Evolutionary conservation across 2,113 vertebrate species (phyloP), one percentile per base, ranked within the genome.

Genomic region (Picathartes gymnocephalus): DNA sequence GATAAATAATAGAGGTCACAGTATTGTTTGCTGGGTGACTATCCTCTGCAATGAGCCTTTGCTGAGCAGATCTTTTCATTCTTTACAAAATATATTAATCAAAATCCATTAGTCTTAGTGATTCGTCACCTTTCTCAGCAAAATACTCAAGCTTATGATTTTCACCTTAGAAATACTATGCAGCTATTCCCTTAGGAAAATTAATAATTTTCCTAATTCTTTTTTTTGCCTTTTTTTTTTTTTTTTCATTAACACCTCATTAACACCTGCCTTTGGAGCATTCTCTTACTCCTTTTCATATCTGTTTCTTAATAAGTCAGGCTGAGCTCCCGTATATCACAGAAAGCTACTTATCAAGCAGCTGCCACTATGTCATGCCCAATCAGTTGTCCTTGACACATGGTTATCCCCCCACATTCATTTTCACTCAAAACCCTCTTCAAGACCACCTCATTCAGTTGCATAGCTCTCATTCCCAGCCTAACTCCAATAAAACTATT

Each of bases 381-480:
- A 33, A 22, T 33, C 53, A 37, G 5, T 56, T 76, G 22, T 47
- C 37, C 48, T 73, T 83, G 66, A 40, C 25, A 31, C 15, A 4
- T 22, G 4, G 22, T 15, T 44, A 7, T 57, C 20, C 6, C 25
- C 14, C 3, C 1, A 4, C 7, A 31, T 5, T 35, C 8, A 42
- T 66, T 81, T 51, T 53, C 15, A 45, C 30, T 76, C 42, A 79
- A 81, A 89, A n/a, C 7, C 3, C 7, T 80, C 14, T 53, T 88
- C 62, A 51, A 30, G 6, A 50, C 4, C 11, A 28, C 9, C 45
- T 33, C 3, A 1, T 79, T 87, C 23, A 4, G 2, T 53, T 44
- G 6, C 15, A 23, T n/a, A 48, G 17, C 19, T 87, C 39, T 85
- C 35, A 78, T 33, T 51, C 11, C 13, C 31, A 54, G 3, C 6